Evolutionary conservation across 2,113 vertebrate genomes (phyloP).

Genomic region (Orycteropus afer): DNA sequence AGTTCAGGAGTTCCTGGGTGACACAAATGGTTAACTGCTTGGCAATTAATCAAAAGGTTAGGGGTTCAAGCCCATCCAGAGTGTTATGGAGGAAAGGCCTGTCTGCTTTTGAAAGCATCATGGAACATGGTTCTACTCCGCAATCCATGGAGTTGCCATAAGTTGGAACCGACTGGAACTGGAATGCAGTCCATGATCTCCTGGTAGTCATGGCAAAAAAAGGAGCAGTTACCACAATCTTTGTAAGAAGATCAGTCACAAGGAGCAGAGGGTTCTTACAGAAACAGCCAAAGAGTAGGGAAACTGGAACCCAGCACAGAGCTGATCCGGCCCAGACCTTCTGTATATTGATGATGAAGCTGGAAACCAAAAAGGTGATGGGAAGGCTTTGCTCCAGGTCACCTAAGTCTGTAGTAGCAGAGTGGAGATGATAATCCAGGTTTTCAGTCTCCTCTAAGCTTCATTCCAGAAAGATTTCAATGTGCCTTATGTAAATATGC

Average conservation of each 20-base stretch:
- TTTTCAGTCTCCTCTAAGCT: neutral
- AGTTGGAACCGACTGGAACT: no score
- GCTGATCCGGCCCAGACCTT: neutral
- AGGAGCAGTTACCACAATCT: neutral
- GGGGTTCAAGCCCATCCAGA: no score
- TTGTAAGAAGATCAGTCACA: neutral
- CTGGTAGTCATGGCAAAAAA: neutral
- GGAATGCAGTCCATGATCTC: neutral
- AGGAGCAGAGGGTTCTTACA: neutral
- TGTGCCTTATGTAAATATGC: neutral
- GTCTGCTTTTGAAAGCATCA: no score
- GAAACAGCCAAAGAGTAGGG: neutral
- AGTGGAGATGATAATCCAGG: neutral
- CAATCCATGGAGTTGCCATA: no score
- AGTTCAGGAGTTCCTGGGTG: neutral
- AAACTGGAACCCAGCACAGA: neutral
- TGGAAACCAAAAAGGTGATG: neutral
- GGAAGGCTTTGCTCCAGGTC: neutral
- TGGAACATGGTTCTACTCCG: no score
- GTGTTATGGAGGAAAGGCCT: no score
- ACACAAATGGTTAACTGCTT: no score
- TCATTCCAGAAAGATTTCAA: neutral
- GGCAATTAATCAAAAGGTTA: no score
- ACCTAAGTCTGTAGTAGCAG: neutral
- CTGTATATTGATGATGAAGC: neutral